A percentile compares a stretch with the other conserved stretches of the same genome.
Conservation (phyloP, 2,888 invertebrate species). For the Dolichopus griseipennis region DNA sequence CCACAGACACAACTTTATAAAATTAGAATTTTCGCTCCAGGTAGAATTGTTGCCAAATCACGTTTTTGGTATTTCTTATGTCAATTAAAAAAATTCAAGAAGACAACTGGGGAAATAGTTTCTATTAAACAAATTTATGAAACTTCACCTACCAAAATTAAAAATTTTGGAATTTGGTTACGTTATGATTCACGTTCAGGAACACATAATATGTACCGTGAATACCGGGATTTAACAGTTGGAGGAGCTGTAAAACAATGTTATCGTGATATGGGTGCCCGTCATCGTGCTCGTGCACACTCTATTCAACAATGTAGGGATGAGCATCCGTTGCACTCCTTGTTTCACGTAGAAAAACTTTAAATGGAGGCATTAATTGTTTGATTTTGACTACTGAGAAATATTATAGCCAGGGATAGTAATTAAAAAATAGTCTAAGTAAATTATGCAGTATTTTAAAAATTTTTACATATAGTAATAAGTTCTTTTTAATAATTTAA, state of each 20-base stretch:
- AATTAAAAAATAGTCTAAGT: too few species aligned
- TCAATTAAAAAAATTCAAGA: constrained; percentile 97
- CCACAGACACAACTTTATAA: constrained; percentile 91
- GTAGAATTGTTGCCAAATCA: constrained; percentile 95
- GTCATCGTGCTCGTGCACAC: constrained; percentile 95
- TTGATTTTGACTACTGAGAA: too few species aligned
- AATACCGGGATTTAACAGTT: constrained; percentile 93
- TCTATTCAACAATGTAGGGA: too few species aligned
- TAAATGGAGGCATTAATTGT: too few species aligned
- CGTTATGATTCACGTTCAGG: constrained; percentile 98
- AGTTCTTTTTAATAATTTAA: too few species aligned
- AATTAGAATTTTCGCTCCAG: constrained; percentile 99
- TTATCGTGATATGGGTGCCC: constrained; percentile 97
- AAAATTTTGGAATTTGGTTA: constrained; percentile 99
- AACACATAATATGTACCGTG: constrained; percentile 99
- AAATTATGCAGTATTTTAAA: too few species aligned
- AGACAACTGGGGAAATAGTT: constrained; percentile 97
- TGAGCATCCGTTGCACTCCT: too few species aligned
- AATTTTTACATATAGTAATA: too few species aligned
- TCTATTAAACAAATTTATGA: constrained; percentile 84
- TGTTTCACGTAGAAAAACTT: too few species aligned
- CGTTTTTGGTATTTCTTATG: constrained; percentile 99
- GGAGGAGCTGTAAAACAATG: constrained; percentile 96
- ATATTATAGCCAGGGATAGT: too few species aligned
- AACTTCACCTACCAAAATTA: constrained; percentile 86